These are phyloP conservation scores for Oegoconia quadripuncta DNA, from an alignment of 2,888 invertebrate genomes.

Conservation along the genomic window DNA sequence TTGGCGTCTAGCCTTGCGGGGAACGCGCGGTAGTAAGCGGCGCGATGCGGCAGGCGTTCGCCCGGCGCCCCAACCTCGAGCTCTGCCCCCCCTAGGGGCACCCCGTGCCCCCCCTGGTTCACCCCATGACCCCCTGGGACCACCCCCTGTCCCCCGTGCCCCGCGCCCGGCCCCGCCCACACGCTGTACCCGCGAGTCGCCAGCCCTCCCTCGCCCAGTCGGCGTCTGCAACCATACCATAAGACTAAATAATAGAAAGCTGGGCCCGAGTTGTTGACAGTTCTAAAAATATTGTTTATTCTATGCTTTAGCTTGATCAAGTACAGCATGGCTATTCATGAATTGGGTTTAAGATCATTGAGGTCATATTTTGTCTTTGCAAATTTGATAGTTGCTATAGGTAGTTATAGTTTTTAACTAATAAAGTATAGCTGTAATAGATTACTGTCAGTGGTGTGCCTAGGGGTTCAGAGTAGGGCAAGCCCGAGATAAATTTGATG, in stretches of 20 bases:
- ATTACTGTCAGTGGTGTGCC: too few species aligned
- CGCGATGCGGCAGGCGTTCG: conserved; percentile 86
- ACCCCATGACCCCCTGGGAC: conserved; percentile 38
- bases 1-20: conserved; percentile 90
- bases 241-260: conserved; percentile 13
- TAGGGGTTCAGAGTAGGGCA: too few species aligned
- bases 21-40: conserved; percentile 88
- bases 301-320: too few species aligned
- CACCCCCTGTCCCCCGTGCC: conserved; percentile 44
- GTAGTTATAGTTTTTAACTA: too few species aligned
- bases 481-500: too few species aligned
- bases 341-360: too few species aligned
- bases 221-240: conserved; percentile 55
- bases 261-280: background rate
- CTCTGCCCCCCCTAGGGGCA: conserved; percentile 74
- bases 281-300: too few species aligned
- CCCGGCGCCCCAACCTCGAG: conserved; percentile 90
- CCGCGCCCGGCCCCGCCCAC: conserved; percentile 75
- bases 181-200: conserved; percentile 66
- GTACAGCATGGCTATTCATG: too few species aligned
- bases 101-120: too few species aligned
- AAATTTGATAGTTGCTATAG: too few species aligned
- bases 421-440: too few species aligned
- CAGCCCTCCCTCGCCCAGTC: conserved; percentile 63
- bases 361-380: too few species aligned